phyloP scores from a whole-genome alignment of 2,113 vertebrate genomes.

The Argyrosomus japonicus region DNA sequence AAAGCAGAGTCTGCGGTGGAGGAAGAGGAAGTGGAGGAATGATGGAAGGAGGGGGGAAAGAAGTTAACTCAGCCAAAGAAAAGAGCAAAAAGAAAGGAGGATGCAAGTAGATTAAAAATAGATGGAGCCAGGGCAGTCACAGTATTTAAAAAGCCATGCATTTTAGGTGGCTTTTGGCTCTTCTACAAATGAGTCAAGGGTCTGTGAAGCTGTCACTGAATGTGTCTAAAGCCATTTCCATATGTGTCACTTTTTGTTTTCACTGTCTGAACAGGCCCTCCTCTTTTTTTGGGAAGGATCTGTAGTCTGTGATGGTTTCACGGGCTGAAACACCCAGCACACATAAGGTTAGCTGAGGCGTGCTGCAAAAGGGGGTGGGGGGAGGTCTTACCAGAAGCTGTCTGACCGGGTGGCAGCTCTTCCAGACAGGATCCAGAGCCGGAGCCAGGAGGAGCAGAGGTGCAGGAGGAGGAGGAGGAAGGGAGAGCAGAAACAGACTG shows the following conservation, averaged over 20 bases:
- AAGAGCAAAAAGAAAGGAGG: slow-evolving; percentile 53
- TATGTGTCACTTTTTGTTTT: slow-evolving; percentile 1
- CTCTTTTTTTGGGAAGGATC: background rate
- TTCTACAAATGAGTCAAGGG: slow-evolving; percentile 51
- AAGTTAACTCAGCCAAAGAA: slow-evolving; percentile 62
- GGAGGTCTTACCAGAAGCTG: slow-evolving; percentile 90
- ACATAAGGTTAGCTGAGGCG: slow-evolving; percentile 9
- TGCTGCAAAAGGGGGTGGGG: slow-evolving; percentile 6
- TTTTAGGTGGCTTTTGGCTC: slow-evolving; percentile 46
- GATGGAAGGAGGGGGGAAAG: slow-evolving; percentile 47
- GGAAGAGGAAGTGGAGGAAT: slow-evolving; percentile 76
- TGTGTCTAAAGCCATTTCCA: background rate
- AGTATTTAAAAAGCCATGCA: slow-evolving; percentile 59
- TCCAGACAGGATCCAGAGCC: slow-evolving; percentile 86
- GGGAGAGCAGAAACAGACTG: slow-evolving; percentile 77
- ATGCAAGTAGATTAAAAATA: slow-evolving; percentile 59
- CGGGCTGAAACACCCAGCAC: background rate
- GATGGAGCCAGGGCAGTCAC: slow-evolving; percentile 51
- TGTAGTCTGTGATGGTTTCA: slow-evolving; percentile 9
- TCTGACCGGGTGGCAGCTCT: slow-evolving; percentile 87
- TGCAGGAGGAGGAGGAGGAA: slow-evolving; percentile 66
- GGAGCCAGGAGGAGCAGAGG: slow-evolving; percentile 68
- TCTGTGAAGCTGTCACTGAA: slow-evolving; percentile 37
- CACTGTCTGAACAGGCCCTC: slow-evolving; percentile 8
- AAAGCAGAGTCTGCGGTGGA: slow-evolving; percentile 93